These are phyloP conservation scores for Branchinecta sandiegonensis DNA, from an alignment of 2,888 invertebrate species.

Conservation along the genomic window DNA sequence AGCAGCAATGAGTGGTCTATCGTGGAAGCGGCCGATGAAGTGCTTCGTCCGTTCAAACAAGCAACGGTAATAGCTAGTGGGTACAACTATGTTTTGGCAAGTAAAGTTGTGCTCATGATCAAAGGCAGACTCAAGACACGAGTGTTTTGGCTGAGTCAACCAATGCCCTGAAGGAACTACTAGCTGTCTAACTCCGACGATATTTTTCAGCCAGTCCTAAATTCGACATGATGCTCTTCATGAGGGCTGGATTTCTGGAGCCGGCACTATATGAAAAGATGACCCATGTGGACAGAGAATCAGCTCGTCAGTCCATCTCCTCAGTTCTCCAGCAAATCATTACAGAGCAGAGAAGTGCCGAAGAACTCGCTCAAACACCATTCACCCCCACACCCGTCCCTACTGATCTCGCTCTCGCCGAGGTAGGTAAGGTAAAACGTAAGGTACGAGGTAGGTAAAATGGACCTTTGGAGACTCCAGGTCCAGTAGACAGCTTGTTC, in stretches of 20 bases:
- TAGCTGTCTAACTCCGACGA: not conserved
- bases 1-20: no score
- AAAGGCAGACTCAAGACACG: not conserved
- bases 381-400: not conserved
- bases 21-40: no score
- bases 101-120: not conserved
- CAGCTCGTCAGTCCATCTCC: constrained; percentile 3
- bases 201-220: constrained; percentile 3
- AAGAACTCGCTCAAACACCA: not conserved
- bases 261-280: not conserved
- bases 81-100: not conserved
- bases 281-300: not conserved
- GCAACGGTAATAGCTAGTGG: not conserved
- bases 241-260: not conserved
- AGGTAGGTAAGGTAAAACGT: no score
- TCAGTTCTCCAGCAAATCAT: not conserved
- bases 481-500: not conserved
- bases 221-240: not conserved
- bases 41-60: no score
- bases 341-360: no score
- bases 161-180: not conserved
- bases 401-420: not conserved
- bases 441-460: not conserved
- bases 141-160: not conserved
- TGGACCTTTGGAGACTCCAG: not conserved